Evolutionary conservation across 2,113 vertebrate species (phyloP).

Genomic region (Cathartes aura): DNA sequence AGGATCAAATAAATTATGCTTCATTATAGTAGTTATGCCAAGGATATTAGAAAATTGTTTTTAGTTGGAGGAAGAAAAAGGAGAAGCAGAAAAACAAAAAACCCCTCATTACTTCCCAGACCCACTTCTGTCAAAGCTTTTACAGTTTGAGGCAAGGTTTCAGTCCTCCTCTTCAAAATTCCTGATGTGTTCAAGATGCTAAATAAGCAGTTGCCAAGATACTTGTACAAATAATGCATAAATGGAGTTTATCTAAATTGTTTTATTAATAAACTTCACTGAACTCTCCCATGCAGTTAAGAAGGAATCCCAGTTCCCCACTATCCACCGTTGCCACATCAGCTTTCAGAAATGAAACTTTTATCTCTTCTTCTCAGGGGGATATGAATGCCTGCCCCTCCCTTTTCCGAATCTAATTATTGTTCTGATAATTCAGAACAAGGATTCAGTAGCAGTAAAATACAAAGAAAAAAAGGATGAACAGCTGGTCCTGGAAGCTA

Average conservation of each 20-base stretch:
- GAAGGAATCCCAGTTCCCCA: constrained; percentile 20
- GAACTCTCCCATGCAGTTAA: constrained; percentile 38
- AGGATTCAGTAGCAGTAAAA: background rate
- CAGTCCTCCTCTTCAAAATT: background rate
- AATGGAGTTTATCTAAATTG: constrained; percentile 44
- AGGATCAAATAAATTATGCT: constrained; percentile 69
- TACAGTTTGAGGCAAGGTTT: constrained; percentile 13
- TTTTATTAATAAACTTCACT: constrained; percentile 49
- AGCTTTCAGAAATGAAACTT: constrained; percentile 25
- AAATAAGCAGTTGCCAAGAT: constrained; percentile 34
- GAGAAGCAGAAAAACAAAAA: background rate
- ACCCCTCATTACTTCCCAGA: background rate
- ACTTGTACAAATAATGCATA: constrained; percentile 52
- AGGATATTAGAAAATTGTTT: constrained; percentile 59
- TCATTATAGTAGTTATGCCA: constrained; percentile 67
- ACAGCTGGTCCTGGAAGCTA: background rate
- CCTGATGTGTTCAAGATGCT: constrained; percentile 7
- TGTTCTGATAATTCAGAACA: constrained; percentile 26
- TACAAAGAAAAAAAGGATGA: background rate
- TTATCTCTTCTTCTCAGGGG: constrained; percentile 9
- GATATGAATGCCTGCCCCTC: background rate
- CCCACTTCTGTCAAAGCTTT: constrained; percentile 16
- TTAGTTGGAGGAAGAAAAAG: constrained; percentile 47
- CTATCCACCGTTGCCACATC: background rate
- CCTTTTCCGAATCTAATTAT: background rate